phyloP scores from a whole-genome alignment of 2,797 vertebrate species.

The Rallus crepitans region DNA sequence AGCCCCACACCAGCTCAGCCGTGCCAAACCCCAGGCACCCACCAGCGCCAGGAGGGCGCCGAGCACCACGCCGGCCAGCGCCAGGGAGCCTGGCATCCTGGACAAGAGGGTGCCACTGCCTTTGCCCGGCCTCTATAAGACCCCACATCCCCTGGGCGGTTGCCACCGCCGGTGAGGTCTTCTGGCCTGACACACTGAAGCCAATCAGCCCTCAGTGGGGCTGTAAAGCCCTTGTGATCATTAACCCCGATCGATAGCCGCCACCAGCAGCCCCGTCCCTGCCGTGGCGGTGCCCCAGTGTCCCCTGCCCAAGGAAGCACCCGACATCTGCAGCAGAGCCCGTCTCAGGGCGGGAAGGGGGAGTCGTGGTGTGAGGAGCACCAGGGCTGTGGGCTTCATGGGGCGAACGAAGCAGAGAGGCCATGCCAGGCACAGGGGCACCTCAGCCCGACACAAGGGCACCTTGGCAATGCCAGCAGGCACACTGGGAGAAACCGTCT shows the following conservation, averaged over 20 bases:
- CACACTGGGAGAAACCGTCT: too few species aligned
- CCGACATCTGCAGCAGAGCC: background rate
- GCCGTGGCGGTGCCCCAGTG: background rate
- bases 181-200: background rate
- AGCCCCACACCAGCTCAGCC: too few species aligned
- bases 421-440: rapidly evolving
- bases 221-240: background rate
- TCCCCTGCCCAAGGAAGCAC: background rate
- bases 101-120: background rate
- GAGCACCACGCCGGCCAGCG: background rate
- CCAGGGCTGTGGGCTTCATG: rapidly evolving
- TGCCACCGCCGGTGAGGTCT: background rate
- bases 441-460: rapidly evolving
- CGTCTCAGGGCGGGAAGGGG: too few species aligned
- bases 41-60: background rate
- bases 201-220: background rate
- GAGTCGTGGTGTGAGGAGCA: background rate
- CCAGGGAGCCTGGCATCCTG: background rate
- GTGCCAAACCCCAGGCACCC: background rate
- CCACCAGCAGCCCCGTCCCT: background rate
- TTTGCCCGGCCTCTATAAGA: background rate
- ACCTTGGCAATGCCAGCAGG: rapidly evolving
- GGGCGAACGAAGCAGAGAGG: background rate
- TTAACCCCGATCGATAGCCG: background rate
- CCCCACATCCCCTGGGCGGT: background rate